Conservation (phyloP, 2,113 vertebrate species). For the Syrrhaptes paradoxus region DNA sequence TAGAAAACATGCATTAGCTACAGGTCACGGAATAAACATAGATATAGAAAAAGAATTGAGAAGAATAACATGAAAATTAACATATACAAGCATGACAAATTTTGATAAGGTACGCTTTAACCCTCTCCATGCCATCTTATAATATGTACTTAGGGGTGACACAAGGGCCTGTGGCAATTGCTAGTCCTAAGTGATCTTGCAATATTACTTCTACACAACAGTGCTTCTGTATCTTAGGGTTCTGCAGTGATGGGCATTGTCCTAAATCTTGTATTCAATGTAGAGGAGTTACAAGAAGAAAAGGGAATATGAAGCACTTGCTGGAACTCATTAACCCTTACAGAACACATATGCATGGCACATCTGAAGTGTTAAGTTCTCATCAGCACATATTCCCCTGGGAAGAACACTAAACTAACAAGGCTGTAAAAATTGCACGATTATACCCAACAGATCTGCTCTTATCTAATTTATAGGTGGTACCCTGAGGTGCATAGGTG, state of each 20-base stretch:
- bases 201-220: neutral
- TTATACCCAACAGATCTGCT: neutral
- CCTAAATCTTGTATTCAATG: neutral
- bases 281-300: neutral
- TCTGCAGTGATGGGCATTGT: neutral
- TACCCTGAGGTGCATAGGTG: neutral
- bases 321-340: neutral
- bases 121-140: neutral
- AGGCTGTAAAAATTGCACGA: neutral
- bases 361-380: neutral
- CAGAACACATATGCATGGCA: neutral
- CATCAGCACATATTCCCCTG: neutral
- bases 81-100: neutral
- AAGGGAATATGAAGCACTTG: neutral
- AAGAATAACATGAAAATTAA: constrained; percentile 7
- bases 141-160: neutral
- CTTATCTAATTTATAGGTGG: neutral
- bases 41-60: neutral
- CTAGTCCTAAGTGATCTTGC: neutral
- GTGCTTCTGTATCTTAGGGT: neutral
- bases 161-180: neutral
- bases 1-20: constrained; percentile 47
- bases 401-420: neutral
- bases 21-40: constrained; percentile 47
- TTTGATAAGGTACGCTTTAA: neutral